Conservation (phyloP, 2,113 vertebrate genomes). For the Orientallactaga bullata region DNA sequence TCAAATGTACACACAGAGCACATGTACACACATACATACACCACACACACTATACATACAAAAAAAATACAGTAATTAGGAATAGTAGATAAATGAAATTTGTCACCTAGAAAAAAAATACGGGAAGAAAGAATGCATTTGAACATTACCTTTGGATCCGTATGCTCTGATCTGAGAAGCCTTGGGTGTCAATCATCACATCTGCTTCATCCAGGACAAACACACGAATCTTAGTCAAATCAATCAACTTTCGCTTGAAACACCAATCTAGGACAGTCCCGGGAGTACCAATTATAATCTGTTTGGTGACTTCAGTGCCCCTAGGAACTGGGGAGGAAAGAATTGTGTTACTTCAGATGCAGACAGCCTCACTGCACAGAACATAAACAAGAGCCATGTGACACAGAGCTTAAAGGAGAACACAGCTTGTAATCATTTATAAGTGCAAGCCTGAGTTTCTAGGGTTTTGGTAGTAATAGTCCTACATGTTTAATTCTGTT, state of each 20-base stretch:
- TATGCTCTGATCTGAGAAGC: slow-evolving; percentile 87
- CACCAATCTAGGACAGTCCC: slow-evolving; percentile 89
- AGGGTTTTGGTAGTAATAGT: background rate
- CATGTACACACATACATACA: too few species aligned
- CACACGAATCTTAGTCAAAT: slow-evolving; percentile 81
- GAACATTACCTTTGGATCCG: slow-evolving; percentile 87
- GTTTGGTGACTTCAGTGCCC: slow-evolving; percentile 73
- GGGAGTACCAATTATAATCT: slow-evolving; percentile 88
- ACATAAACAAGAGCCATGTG: accelerated
- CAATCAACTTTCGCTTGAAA: slow-evolving; percentile 84
- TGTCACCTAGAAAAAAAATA: background rate
- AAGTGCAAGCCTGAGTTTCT: background rate
- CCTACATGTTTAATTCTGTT: background rate
- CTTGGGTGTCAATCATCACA: slow-evolving; percentile 88
- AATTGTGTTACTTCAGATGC: slow-evolving; percentile 1
- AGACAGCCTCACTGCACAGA: background rate
- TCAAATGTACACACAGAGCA: too few species aligned
- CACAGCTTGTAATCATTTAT: background rate
- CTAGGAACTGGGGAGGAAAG: slow-evolving; percentile 75
- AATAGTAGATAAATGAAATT: background rate
- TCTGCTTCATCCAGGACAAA: slow-evolving; percentile 90
- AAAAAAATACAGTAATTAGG: background rate
- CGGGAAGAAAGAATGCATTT: background rate
- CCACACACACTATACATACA: too few species aligned
- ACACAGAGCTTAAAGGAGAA: background rate